Percentiles rank a stretch among this genome's conserved stretches.
Conservation (phyloP, 2,113 vertebrate species). For the Micronisus gabar region DNA sequence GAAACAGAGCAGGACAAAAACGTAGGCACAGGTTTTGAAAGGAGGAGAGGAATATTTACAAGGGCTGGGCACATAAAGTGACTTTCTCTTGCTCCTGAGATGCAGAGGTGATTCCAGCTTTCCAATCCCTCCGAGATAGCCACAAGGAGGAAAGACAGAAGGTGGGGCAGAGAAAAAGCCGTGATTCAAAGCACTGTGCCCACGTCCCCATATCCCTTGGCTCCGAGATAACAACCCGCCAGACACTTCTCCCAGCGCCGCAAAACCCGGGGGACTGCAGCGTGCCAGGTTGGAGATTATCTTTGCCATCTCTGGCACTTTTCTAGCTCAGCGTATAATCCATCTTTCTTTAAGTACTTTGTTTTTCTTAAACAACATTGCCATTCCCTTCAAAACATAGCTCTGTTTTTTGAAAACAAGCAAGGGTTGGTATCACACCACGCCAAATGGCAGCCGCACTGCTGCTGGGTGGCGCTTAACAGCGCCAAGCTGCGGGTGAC, state of each 20-base stretch:
- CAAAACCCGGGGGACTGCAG: background rate
- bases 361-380: background rate
- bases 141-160: background rate
- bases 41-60: background rate
- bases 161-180: background rate
- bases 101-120: background rate
- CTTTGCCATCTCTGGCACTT: background rate
- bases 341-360: background rate
- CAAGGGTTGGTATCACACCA: background rate
- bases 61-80: background rate
- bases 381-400: background rate
- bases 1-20: background rate
- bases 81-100: background rate
- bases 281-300: background rate
- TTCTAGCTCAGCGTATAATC: background rate
- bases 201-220: background rate
- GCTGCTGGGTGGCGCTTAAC: background rate
- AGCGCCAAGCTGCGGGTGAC: background rate
- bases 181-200: background rate
- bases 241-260: background rate
- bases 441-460: background rate
- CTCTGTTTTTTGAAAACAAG: slow-evolving; percentile 29
- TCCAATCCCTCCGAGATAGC: background rate
- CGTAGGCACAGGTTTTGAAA: background rate
- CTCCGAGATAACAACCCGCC: background rate